A percentile compares a stretch with the other conserved stretches of the same genome.
These are phyloP conservation scores for Cheirogaleus medius DNA, from an alignment of 2,113 vertebrate genomes.

Conservation along the genomic window DNA sequence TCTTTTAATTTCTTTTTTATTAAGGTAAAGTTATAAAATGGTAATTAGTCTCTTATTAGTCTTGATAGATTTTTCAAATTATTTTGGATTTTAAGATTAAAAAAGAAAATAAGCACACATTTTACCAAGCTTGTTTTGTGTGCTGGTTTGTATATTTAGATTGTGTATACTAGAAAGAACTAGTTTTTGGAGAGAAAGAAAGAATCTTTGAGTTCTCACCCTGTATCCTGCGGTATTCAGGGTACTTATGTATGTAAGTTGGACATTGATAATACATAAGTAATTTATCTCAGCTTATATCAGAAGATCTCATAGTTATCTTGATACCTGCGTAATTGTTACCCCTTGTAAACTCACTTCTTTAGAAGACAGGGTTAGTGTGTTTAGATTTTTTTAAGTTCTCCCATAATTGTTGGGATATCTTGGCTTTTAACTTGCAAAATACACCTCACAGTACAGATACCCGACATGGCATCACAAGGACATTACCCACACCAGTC, in stretches of 20 bases:
- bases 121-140: neutral
- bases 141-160: neutral
- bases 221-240: neutral
- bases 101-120: neutral
- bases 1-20: neutral
- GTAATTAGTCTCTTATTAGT: neutral
- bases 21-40: neutral
- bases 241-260: neutral
- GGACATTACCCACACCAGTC: constrained; percentile 10
- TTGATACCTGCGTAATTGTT: neutral
- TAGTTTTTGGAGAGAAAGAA: neutral
- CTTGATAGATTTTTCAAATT: neutral
- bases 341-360: neutral
- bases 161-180: neutral
- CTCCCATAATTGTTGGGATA: neutral
- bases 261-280: neutral
- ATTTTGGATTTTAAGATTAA: constrained; percentile 7
- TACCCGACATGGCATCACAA: neutral
- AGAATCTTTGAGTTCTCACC: neutral
- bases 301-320: neutral
- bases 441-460: neutral
- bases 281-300: constrained; percentile 33
- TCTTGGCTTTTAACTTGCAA: constrained; percentile 40
- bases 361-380: neutral
- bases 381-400: constrained; percentile 25